These are phyloP conservation scores for Ciconia nigra DNA, from an alignment of 2,797 vertebrate species.

Conservation along the genomic window DNA sequence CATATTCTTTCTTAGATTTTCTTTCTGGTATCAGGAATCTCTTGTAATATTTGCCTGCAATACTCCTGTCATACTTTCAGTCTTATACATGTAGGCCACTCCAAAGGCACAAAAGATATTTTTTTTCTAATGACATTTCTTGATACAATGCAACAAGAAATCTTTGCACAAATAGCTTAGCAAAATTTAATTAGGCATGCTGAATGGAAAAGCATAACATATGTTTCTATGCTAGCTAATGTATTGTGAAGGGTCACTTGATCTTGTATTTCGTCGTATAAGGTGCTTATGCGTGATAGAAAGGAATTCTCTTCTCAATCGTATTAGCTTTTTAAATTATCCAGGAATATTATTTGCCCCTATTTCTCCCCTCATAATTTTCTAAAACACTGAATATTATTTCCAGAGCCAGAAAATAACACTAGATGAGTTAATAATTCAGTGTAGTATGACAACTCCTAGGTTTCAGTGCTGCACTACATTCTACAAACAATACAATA, in stretches of 20 bases:
- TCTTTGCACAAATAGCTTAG: neutral
- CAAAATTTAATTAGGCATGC: conserved; percentile 16
- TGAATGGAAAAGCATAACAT: neutral
- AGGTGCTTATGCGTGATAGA: neutral
- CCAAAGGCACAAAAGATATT: neutral
- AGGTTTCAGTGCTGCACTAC: neutral
- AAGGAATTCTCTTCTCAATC: neutral
- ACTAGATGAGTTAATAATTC: neutral
- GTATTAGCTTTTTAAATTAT: conserved; percentile 7
- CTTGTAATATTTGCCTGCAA: neutral
- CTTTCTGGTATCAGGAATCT: neutral
- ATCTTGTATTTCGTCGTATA: neutral
- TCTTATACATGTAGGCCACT: neutral
- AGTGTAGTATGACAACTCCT: neutral
- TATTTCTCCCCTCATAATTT: neutral
- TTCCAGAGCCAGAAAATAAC: neutral
- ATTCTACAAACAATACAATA: neutral
- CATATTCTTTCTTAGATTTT: neutral
- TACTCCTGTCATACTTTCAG: neutral
- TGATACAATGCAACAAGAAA: neutral
- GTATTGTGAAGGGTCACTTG: neutral
- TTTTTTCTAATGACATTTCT: neutral
- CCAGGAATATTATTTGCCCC: neutral
- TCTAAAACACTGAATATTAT: neutral
- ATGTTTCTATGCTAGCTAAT: neutral